These are phyloP conservation scores for Hydractinia symbiolongicarpus DNA, from an alignment of 30 jellyfish, hydroid and myxozoan species.

Conservation along the genomic window DNA sequence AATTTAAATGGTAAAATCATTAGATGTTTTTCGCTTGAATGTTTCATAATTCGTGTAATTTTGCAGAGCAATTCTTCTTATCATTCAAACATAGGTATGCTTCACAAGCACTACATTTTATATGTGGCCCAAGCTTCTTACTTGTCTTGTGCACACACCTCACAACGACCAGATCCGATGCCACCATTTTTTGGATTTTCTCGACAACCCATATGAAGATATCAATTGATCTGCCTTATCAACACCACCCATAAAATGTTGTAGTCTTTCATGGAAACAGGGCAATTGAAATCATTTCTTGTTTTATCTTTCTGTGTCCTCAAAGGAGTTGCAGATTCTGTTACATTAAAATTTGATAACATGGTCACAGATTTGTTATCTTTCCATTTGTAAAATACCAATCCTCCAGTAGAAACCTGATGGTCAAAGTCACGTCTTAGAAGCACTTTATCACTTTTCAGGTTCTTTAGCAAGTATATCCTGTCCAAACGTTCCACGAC, in stretches of 20 bases:
- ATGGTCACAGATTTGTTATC: constrained; percentile 38
- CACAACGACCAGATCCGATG: constrained; percentile 51
- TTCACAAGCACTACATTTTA: no score
- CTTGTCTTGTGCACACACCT: no score
- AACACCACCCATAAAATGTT: constrained; percentile 59
- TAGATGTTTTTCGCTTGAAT: no score
- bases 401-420: constrained; percentile 34
- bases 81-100: no score
- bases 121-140: no score
- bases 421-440: constrained; percentile 39
- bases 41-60: no score
- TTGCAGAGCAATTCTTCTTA: no score
- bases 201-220: constrained; percentile 41
- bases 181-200: constrained; percentile 79
- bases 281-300: constrained; percentile 39
- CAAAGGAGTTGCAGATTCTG: constrained; percentile 28
- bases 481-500: constrained; percentile 50
- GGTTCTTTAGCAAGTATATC: constrained; percentile 36
- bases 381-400: constrained; percentile 47
- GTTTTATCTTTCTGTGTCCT: constrained; percentile 41
- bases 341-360: constrained; percentile 51
- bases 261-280: constrained; percentile 55
- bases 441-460: constrained; percentile 45
- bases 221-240: constrained; percentile 74
- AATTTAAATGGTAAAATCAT: no score